Evolutionary conservation across 53 echinoderm and acorn worm species (phyloP).

Genomic region (Patiria pectinifera): DNA sequence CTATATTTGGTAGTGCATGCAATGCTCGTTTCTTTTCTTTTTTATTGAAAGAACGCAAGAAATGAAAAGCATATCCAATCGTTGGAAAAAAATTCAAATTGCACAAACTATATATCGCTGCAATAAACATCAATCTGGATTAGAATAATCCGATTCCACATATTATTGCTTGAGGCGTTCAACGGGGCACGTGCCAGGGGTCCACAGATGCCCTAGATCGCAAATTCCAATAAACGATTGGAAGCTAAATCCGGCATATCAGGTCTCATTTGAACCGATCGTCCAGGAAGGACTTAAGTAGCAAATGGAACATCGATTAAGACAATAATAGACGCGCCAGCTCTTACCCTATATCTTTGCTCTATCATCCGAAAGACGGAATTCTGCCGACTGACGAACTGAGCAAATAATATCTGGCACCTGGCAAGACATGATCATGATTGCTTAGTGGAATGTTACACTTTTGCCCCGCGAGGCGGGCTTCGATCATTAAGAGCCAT

Average conservation of each 20-base stretch:
- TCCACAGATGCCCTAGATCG: not conserved
- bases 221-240: not conserved
- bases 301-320: not conserved
- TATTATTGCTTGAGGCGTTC: not conserved
- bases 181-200: not conserved
- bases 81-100: no score
- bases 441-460: not conserved
- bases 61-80: no score
- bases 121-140: not conserved
- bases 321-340: not conserved
- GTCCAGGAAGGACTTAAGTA: not conserved
- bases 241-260: not conserved
- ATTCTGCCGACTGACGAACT: conserved; percentile 2
- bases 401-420: conserved; percentile 9
- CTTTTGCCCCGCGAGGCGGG: not conserved
- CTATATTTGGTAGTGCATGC: no score
- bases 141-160: no score
- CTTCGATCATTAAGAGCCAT: not conserved
- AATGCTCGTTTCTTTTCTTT: no score
- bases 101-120: not conserved
- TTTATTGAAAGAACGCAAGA: no score
- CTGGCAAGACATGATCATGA: conserved; percentile 2
- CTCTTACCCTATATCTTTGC: not conserved
- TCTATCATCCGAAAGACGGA: not conserved
- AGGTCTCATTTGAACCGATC: not conserved